Evolutionary conservation across 2,113 vertebrate species (phyloP).

Genomic region (Anoura caudifer): DNA sequence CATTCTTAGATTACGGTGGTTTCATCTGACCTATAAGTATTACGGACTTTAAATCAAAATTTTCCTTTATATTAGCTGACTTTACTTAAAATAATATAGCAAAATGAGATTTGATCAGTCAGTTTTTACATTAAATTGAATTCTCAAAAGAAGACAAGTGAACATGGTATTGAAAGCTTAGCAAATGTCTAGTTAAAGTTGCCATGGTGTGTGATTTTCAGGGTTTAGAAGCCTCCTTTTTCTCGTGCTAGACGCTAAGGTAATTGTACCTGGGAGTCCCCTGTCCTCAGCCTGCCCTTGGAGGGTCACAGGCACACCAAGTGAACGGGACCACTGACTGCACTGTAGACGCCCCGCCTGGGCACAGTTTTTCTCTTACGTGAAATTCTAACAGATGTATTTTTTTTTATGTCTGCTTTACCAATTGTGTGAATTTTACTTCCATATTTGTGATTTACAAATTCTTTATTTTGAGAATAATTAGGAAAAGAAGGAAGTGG

Average conservation of each 20-base stretch:
- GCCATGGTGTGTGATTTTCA: neutral
- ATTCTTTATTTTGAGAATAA: constrained; percentile 37
- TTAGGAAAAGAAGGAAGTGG: neutral
- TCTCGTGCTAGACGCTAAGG: neutral
- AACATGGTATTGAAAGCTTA: constrained; percentile 23
- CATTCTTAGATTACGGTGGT: neutral
- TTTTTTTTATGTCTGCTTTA: constrained; percentile 14
- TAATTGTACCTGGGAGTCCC: neutral
- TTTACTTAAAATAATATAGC: constrained; percentile 5
- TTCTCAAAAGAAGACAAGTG: constrained; percentile 34
- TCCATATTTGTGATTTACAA: constrained; percentile 9
- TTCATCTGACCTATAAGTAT: neutral
- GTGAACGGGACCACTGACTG: neutral
- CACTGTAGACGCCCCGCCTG: neutral
- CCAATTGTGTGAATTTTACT: neutral
- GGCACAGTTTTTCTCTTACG: neutral
- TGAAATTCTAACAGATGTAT: neutral
- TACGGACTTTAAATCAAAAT: constrained; percentile 1
- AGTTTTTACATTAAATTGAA: constrained; percentile 31
- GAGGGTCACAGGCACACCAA: neutral
- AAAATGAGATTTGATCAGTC: constrained; percentile 25
- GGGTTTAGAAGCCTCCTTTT: constrained; percentile 11
- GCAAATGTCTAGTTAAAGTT: constrained; percentile 18
- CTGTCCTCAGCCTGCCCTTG: neutral
- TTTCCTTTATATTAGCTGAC: neutral